phyloP scores from a whole-genome alignment of 1,140 invertebrate genomes.

The Belonocnema kinseyi region DNA sequence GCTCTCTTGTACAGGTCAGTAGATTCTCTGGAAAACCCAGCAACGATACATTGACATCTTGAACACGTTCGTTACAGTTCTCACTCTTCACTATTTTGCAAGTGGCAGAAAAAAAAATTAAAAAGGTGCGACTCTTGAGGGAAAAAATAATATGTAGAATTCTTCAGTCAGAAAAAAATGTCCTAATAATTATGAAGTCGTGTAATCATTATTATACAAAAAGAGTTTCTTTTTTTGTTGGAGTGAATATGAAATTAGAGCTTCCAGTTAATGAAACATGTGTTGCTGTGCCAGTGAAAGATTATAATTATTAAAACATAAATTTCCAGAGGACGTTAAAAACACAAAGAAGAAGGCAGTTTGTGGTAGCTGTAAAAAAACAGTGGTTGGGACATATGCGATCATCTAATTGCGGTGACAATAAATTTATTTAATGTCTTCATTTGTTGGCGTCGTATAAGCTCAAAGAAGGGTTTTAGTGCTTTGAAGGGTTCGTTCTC shows the following conservation, averaged over 20 bases:
- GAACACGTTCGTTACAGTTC: conserved; percentile 32
- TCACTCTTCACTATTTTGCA: conserved; percentile 6
- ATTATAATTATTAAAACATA: neutral
- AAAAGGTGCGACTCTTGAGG: neutral
- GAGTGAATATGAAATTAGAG: no score
- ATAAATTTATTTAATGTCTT: conserved; percentile 71
- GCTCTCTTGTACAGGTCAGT: conserved; percentile 15
- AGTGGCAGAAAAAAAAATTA: neutral
- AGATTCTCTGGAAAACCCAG: neutral
- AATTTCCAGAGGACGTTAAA: neutral
- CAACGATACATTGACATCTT: conserved; percentile 25
- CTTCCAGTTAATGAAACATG: no score
- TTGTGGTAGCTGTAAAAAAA: neutral
- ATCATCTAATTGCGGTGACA: conserved; percentile 62
- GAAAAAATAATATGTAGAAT: neutral
- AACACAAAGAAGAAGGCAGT: neutral
- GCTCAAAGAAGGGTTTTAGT: conserved; percentile 55
- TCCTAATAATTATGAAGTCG: neutral
- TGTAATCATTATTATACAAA: no score
- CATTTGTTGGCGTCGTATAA: conserved; percentile 61
- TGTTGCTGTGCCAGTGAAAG: neutral
- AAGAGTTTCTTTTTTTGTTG: no score
- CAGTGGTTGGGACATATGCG: conserved; percentile 5
- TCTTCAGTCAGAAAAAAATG: neutral
- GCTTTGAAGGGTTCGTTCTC: conserved; percentile 37